Evolutionary conservation across 2,888 invertebrate species (phyloP).

Genomic region (Acrocera orbiculus): DNA sequence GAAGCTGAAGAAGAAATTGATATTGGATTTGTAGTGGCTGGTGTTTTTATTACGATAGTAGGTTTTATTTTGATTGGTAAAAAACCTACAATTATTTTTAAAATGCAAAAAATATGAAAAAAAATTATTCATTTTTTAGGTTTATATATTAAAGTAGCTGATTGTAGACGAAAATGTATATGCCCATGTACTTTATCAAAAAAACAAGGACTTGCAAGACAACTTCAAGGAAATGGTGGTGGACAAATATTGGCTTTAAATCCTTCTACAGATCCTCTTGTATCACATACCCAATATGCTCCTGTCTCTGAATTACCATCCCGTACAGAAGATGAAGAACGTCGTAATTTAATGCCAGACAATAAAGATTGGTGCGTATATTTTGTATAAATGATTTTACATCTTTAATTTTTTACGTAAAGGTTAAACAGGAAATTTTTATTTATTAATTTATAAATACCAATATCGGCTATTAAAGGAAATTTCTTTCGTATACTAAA

Average conservation of each 20-base stretch:
- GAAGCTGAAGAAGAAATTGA: conserved; percentile 19
- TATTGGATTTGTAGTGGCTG: conserved; percentile 42
- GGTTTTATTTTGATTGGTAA: conserved; percentile 43
- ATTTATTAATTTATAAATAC: no score
- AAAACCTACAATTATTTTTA: conserved; percentile 7
- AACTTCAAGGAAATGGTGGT: conserved; percentile 29
- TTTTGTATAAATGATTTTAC: no score
- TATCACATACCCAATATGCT: conserved; percentile 53
- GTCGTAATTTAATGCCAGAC: conserved; percentile 55
- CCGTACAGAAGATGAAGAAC: conserved; percentile 43
- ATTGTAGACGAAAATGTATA: conserved; percentile 25
- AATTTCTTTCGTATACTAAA: no score
- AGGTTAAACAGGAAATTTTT: no score
- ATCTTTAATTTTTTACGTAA: no score
- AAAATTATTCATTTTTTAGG: conserved; percentile 18
- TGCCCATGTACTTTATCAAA: conserved; percentile 21
- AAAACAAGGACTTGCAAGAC: conserved; percentile 22
- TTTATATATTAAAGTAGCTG: conserved; percentile 22
- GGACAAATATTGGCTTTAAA: conserved; percentile 44
- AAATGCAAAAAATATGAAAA: background rate
- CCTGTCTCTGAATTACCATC: conserved; percentile 56
- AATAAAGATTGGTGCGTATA: conserved; percentile 60
- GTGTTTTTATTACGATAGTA: conserved; percentile 40
- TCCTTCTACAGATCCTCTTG: conserved; percentile 58
- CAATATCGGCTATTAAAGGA: no score